Base-by-base conservation (phyloP, 2,113 vertebrate genomes). In the Pao palembangensis region DNA sequence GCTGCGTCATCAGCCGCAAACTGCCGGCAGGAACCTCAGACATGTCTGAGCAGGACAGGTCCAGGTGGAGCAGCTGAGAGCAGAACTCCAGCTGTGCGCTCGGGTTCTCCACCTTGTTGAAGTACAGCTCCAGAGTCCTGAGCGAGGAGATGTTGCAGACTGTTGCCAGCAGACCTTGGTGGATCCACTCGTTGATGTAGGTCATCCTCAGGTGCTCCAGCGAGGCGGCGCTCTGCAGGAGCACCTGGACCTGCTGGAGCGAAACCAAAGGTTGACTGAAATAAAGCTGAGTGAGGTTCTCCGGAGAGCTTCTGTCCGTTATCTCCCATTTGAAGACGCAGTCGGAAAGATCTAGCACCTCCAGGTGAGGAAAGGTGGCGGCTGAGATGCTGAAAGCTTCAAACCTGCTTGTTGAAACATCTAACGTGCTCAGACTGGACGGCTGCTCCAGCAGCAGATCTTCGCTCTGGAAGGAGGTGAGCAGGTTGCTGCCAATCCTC, bases 111-210 rank as follows among this genome's bases (percentile, higher is more conserved):
- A 58, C 31, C 58, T 58, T 51, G 76, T 88, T 90, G 17, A 2
- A 10, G 13, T 50, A 54, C 57, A 87, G 58, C 4, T 76, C 51
- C 28, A 91, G 50, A 19, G 69, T 61, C 6, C 56, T 75, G 43
- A 81, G 51, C 5, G 68, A 38, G 54, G 78, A 71, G 43, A 80
- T 63, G 12, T 70, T 67, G 56, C 89, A 91, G 60, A 81, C 73
- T 28, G 19, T 65, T 58, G 34, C 79, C 70, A 38, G 34, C 34
- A 12, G 34, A 38, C 34, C 34, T 10, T 38, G 1, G 8, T 3
- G 34, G 34, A 38, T 38, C 34, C 34, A 38, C 34, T 10, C 34
- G 11, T 38, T 1, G 8, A 38, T 12, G 7, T 38, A 38, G 34
- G 2, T 38, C 34, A 38, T 38, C 34, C 34, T 38, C 8, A 38